These are phyloP conservation scores for Caenorhabditis sp. DNA, from an alignment of 2,888 invertebrate genomes.

Conservation along the genomic window DNA sequence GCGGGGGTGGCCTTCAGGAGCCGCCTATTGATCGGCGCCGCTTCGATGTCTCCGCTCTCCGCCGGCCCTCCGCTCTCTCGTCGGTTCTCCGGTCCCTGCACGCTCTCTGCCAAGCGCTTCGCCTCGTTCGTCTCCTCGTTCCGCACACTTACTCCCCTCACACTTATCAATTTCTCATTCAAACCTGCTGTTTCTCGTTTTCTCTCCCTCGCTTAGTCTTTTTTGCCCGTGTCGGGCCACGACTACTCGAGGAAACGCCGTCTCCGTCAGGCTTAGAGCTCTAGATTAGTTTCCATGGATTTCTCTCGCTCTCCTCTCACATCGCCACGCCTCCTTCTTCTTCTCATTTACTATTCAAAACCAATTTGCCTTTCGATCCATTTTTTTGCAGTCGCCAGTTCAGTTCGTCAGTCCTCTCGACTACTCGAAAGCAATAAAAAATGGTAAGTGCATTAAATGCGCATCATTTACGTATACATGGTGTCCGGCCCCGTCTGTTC, in stretches of 20 bases:
- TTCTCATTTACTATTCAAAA: not conserved
- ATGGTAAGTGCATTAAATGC: conserved; percentile 27
- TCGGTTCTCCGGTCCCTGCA: not conserved
- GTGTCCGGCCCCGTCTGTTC: conserved; percentile 6
- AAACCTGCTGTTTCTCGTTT: conserved; percentile 39
- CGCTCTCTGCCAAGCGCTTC: conserved; percentile 1
- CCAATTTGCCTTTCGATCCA: not conserved
- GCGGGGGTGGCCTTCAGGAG: conserved; percentile 52
- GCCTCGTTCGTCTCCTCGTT: conserved; percentile 15
- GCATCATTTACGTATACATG: conserved; percentile 40
- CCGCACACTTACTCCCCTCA: conserved; percentile 14
- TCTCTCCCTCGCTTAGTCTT: conserved; percentile 26
- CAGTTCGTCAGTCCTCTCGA: conserved; percentile 3
- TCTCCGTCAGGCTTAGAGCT: conserved; percentile 18
- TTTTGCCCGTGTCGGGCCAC: conserved; percentile 24
- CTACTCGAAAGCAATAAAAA: conserved; percentile 16
- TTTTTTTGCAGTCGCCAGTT: conserved; percentile 4
- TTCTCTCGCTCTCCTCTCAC: not conserved
- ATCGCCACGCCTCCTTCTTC: conserved; percentile 1
- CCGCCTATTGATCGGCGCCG: conserved; percentile 39
- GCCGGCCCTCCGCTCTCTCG: conserved; percentile 5
- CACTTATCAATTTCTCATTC: conserved; percentile 55
- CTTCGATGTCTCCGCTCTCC: conserved; percentile 20
- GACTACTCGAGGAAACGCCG: conserved; percentile 32
- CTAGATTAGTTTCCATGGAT: conserved; percentile 32